A percentile compares a stretch with the other conserved stretches of the same genome.
Conservation (phyloP, 2,888 invertebrate genomes). For the Matsumyia berberina region DNA sequence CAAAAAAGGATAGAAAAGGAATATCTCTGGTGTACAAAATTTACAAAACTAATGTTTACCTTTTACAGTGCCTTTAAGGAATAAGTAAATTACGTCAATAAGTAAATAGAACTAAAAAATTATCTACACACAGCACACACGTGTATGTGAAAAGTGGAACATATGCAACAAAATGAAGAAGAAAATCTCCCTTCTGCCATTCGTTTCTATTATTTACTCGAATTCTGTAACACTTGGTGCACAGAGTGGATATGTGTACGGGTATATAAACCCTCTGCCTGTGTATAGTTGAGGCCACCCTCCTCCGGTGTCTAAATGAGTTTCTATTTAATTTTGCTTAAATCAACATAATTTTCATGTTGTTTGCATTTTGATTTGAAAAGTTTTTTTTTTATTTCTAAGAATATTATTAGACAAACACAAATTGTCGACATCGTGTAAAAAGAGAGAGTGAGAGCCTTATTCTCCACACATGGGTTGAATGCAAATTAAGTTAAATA, state of each 20-base stretch:
- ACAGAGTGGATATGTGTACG: background rate
- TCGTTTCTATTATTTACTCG: slow-evolving; percentile 58
- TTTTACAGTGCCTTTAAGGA: slow-evolving; percentile 55
- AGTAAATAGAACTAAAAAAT: slow-evolving; percentile 49
- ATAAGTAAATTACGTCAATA: slow-evolving; percentile 61
- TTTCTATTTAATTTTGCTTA: slow-evolving; percentile 76
- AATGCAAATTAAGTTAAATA: slow-evolving; percentile 71
- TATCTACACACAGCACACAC: slow-evolving; percentile 29
- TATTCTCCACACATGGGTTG: slow-evolving; percentile 18
- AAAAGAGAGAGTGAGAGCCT: slow-evolving; percentile 28
- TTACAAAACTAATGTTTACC: slow-evolving; percentile 66
- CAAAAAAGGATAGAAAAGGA: slow-evolving; percentile 13
- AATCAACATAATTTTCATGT: slow-evolving; percentile 75
- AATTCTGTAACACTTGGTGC: slow-evolving; percentile 55
- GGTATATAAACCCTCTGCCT: slow-evolving; percentile 25
- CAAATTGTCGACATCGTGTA: slow-evolving; percentile 43
- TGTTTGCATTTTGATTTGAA: slow-evolving; percentile 75
- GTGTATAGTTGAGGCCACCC: slow-evolving; percentile 21
- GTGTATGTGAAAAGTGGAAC: background rate
- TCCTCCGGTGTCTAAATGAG: slow-evolving; percentile 51
- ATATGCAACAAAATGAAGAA: slow-evolving; percentile 35
- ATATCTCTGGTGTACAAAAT: slow-evolving; percentile 43
- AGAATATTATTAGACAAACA: slow-evolving; percentile 72
- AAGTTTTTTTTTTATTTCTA: slow-evolving; percentile 54
- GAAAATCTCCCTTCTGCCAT: slow-evolving; percentile 34